phyloP scores from a whole-genome alignment of 2,888 invertebrate species.

The Meiosimyza platycephala region DNA sequence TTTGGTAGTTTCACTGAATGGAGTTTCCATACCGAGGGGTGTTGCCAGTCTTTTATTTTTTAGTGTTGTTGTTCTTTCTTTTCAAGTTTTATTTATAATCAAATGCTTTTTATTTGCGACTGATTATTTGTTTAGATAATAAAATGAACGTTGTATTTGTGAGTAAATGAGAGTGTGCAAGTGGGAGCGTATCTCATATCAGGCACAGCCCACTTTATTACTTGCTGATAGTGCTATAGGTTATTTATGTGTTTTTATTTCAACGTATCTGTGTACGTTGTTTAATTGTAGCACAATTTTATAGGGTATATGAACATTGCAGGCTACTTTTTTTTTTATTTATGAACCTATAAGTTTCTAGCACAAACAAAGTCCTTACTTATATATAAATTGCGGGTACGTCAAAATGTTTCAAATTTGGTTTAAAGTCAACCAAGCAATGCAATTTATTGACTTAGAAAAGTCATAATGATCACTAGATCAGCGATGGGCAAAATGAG shows the following conservation, averaged over 20 bases:
- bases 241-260: not conserved
- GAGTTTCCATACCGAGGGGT: slow-evolving; percentile 11
- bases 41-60: slow-evolving; percentile 1
- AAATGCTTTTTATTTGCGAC: slow-evolving; percentile 23
- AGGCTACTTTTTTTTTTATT: not conserved
- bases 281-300: not conserved
- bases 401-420: too few species aligned
- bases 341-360: too few species aligned
- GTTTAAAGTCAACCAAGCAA: too few species aligned
- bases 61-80: slow-evolving; percentile 8
- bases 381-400: too few species aligned
- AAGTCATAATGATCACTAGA: too few species aligned
- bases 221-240: not conserved
- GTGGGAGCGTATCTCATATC: not conserved
- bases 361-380: too few species aligned
- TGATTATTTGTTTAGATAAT: slow-evolving; percentile 34
- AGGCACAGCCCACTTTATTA: slow-evolving; percentile 23
- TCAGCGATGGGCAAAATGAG: too few species aligned
- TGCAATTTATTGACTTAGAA: too few species aligned
- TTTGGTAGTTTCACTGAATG: not conserved
- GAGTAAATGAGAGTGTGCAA: not conserved
- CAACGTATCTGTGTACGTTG: slow-evolving; percentile 1
- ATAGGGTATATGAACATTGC: slow-evolving; percentile 1
- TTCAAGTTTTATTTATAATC: slow-evolving; percentile 13
- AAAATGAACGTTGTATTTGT: not conserved